phyloP scores from a whole-genome alignment of 2,797 vertebrate species.

The Scomberomorus guttatus region DNA sequence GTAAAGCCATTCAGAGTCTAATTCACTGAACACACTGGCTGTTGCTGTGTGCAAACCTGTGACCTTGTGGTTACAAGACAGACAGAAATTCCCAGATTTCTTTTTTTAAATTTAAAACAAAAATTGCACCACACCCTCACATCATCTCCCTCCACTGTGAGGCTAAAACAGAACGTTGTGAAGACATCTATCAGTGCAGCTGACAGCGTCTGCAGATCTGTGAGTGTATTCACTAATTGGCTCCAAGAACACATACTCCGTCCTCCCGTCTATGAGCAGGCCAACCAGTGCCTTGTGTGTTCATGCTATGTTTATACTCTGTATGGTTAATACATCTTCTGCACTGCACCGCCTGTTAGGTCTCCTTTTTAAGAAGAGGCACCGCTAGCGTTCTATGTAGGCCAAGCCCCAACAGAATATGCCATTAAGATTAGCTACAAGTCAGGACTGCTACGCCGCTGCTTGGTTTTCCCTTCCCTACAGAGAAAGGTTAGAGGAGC shows the following conservation, averaged over 20 bases:
- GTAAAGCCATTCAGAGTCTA: too few relatives aligned
- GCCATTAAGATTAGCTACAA: conserved; percentile 80
- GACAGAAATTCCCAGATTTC: not conserved
- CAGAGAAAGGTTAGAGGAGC: conserved; percentile 65
- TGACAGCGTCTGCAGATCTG: conserved; percentile 49
- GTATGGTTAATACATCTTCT: conserved; percentile 61
- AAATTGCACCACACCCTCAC: conserved; percentile 9
- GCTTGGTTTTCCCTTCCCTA: conserved; percentile 53
- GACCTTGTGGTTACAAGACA: not conserved
- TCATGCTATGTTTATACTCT: conserved; percentile 70
- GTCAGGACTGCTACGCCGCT: conserved; percentile 59
- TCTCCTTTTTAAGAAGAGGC: conserved; percentile 75
- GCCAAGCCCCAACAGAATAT: conserved; percentile 84
- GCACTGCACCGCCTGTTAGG: conserved; percentile 66
- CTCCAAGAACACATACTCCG: conserved; percentile 49
- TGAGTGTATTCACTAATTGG: conserved; percentile 60
- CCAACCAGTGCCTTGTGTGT: conserved; percentile 63
- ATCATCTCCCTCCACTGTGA: conserved; percentile 25
- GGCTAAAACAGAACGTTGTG: conserved; percentile 53
- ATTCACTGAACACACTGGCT: not conserved
- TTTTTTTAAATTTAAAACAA: conserved; percentile 9
- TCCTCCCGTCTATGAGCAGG: conserved; percentile 42
- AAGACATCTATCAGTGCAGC: conserved; percentile 54
- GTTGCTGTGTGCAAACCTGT: too few relatives aligned
- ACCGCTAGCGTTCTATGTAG: conserved; percentile 78